Evolutionary conservation across 2,888 invertebrate species (phyloP).

Genomic region (Panzeria rudis): DNA sequence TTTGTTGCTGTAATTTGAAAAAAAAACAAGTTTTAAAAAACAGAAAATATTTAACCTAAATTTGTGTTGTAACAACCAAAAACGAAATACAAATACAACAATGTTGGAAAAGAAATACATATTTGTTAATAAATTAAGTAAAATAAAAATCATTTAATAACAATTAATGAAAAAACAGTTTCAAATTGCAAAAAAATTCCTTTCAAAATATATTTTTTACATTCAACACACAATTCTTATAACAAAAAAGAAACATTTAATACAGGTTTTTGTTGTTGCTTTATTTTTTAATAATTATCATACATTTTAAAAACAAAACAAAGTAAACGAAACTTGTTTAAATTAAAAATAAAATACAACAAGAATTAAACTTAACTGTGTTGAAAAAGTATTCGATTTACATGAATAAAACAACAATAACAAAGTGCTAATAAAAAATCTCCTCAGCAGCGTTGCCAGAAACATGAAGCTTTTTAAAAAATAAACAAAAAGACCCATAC

Average conservation of each 20-base stretch:
- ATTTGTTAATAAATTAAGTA: not conserved
- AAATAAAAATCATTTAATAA: not conserved
- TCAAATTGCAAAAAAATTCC: not conserved
- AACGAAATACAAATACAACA: not conserved
- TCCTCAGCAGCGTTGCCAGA: slow-evolving; percentile 22
- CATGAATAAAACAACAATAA: slow-evolving; percentile 61
- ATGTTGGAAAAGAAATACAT: not conserved
- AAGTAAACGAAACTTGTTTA: slow-evolving; percentile 51
- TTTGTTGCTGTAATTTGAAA: slow-evolving; percentile 44
- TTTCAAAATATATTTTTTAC: not conserved
- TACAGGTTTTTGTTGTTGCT: slow-evolving; percentile 41
- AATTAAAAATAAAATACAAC: slow-evolving; percentile 40
- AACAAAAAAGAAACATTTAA: slow-evolving; percentile 7
- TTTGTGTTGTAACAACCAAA: slow-evolving; percentile 22
- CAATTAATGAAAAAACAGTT: slow-evolving; percentile 6
- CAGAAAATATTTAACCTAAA: slow-evolving; percentile 48
- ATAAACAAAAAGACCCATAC: not conserved
- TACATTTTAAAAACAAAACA: slow-evolving; percentile 54
- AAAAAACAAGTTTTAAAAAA: slow-evolving; percentile 56
- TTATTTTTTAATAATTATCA: slow-evolving; percentile 5
- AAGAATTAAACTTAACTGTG: slow-evolving; percentile 43
- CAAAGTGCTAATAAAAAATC: slow-evolving; percentile 59
- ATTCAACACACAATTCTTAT: slow-evolving; percentile 3
- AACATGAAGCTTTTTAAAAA: not conserved
- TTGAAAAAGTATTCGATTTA: slow-evolving; percentile 17